These are phyloP conservation scores for Apis mellifera DNA, from an alignment of 1,140 invertebrate species.

Conservation along the genomic window Amel_HAv3.1 CM009931.2:6433001-6433500, in stretches of 20 bases:
- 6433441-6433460: not conserved
- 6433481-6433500: not conserved
- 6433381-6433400: not conserved
- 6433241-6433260: not conserved
- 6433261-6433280: slow-evolving; percentile 9
- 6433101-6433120: slow-evolving; percentile 89
- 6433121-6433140: slow-evolving; percentile 92
- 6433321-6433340: not conserved
- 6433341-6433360: not conserved
- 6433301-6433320: not conserved
- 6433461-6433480: not conserved
- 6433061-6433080: slow-evolving; percentile 70
- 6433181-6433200: slow-evolving; percentile 89
- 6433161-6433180: slow-evolving; percentile 91
- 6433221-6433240: slow-evolving; percentile 24
- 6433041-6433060: not conserved
- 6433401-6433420: not conserved
- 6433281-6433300: not conserved
- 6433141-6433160: slow-evolving; percentile 92
- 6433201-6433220: slow-evolving; percentile 91
- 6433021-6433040: not conserved
- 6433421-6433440: not conserved
- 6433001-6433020: not conserved
- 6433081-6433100: slow-evolving; percentile 75
- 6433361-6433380: not conserved